Evolutionary conservation across 2,113 vertebrate genomes (phyloP), one percentile per base, ranked within the genome.

Genomic region (Galemys pyrenaicus): DNA sequence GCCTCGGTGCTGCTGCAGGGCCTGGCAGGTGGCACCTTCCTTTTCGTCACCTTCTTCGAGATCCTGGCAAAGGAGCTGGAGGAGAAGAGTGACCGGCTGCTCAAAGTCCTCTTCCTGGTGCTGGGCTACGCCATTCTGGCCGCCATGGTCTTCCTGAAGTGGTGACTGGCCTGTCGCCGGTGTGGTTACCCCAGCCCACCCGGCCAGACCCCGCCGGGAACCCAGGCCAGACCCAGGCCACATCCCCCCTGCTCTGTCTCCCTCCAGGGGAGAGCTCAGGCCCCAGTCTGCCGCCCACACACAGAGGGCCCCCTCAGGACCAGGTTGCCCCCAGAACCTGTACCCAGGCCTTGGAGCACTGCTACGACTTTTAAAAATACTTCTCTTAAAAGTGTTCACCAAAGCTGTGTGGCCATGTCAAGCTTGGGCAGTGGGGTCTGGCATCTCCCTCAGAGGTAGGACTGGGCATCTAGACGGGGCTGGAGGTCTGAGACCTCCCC

Each of bases 31-130:
- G 99, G 99, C 28, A 99, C 99, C 3, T 99, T 99, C 97, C 98
- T 99, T 20, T 99, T 99, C 2, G 93, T 99, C 94, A 99, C 99
- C 62, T 99, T 99, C 98, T 99, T 99, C 2, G 99, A 99, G 98
- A 99, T 99, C 94, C 98, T 99, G 54, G 98, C 97, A 0, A 98
- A 98, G 87, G 99, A 99, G 97, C 95, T 99, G 96, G 99, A 99
- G n/a, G 99, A 99, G 20, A 99, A 99, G 94, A 98, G 77, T 0
- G 98, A 99, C 83, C 98, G 99, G 0, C 98, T 99, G 65, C 97
- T 99, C 86, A 99, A 99, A 96, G 99, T 99, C 60, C 99, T 99
- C 79, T 99, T 99, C 97, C 97, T 99, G 89, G 97, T 99, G 85
- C 95, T 99, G 90, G 99, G 99, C 4, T 99, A 99, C 12, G 24